Conservation (phyloP, 2,113 vertebrate species). For the Osmerus mordax region DNA sequence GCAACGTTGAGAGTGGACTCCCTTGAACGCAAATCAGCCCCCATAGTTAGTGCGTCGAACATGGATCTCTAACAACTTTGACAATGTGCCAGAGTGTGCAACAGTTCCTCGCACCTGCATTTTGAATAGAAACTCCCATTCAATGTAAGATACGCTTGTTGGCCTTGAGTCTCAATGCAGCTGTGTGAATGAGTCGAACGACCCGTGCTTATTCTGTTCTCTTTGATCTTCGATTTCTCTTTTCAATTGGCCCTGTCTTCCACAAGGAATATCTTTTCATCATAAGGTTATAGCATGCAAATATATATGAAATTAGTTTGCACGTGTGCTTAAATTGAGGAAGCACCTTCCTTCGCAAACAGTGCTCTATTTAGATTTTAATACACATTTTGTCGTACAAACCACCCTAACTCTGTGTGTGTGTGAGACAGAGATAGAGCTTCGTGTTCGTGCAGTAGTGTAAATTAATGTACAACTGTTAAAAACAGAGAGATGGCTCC, state of each 20-base stretch:
- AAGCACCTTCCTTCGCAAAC: too few relatives aligned
- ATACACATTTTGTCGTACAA: conserved; percentile 7
- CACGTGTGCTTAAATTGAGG: too few relatives aligned
- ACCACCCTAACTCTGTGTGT: neutral
- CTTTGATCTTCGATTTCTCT: conserved; percentile 90
- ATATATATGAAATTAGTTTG: too few relatives aligned
- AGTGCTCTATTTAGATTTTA: too few relatives aligned
- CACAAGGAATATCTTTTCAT: conserved; percentile 73
- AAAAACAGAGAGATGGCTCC: too few relatives aligned
- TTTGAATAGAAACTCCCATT: conserved; percentile 93
- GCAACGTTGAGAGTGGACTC: conserved; percentile 74
- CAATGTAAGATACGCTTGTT: conserved; percentile 96
- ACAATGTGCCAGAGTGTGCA: conserved; percentile 89
- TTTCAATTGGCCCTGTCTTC: conserved; percentile 88
- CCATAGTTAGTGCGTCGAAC: conserved; percentile 88
- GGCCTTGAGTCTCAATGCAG: conserved; percentile 90
- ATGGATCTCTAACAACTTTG: conserved; percentile 94
- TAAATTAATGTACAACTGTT: too few relatives aligned
- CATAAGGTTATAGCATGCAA: neutral
- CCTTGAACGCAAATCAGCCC: conserved; percentile 86
- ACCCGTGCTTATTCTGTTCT: conserved; percentile 82
- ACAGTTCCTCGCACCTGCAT: conserved; percentile 97
- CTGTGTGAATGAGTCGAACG: conserved; percentile 88
- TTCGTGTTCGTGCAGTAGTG: too few relatives aligned
- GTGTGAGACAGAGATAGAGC: too few relatives aligned